Evolutionary conservation across 1,140 invertebrate genomes (phyloP).

Genomic region (Aphis craccivora): DNA sequence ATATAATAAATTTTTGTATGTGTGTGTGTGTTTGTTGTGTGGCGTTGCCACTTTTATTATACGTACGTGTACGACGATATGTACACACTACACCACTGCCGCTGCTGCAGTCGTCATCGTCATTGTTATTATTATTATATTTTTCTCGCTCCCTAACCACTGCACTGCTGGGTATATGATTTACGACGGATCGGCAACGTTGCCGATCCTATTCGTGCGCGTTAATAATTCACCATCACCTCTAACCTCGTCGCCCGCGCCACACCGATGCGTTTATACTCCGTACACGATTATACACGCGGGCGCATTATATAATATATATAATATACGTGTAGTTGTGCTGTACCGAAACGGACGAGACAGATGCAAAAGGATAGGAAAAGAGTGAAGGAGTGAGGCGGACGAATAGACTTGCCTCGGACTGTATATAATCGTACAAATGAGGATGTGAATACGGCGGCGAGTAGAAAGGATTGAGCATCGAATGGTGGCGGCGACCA

Average conservation of each 20-base stretch:
- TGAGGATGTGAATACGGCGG: background rate
- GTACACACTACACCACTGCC: background rate
- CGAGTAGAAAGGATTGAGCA: background rate
- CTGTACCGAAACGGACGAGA: background rate
- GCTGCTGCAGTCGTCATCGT: background rate
- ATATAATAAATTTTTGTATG: background rate
- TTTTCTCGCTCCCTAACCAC: background rate
- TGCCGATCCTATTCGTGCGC: background rate
- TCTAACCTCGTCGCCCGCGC: background rate
- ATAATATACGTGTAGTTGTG: background rate
- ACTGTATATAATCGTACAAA: background rate
- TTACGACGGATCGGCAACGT: background rate
- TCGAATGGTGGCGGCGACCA: background rate
- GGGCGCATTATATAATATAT: background rate
- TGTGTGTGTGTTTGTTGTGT: background rate
- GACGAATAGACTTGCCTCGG: background rate
- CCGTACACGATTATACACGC: background rate
- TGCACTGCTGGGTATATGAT: background rate
- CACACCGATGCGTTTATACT: background rate
- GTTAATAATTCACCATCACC: background rate
- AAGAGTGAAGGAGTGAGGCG: background rate
- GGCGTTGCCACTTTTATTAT: constrained; percentile 41
- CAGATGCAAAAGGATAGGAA: background rate
- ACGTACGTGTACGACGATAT: background rate
- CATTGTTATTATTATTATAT: constrained; percentile 33